Base-by-base conservation (phyloP, 2,888 invertebrate genomes). In the Hypena proboscidalis region DNA sequence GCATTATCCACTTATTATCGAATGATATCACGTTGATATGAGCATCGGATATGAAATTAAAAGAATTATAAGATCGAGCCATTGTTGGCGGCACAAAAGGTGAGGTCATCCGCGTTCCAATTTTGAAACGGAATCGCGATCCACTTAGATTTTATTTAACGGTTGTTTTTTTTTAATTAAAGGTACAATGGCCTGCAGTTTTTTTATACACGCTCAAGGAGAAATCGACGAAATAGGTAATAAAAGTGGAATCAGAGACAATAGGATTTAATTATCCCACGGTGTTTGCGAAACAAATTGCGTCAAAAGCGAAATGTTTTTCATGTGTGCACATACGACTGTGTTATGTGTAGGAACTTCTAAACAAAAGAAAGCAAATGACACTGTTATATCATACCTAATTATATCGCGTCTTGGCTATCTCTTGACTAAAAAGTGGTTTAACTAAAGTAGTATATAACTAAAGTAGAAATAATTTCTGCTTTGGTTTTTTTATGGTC, bases 11-110 rank as follows among this genome's bases (percentile, higher is more conserved):
- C 29, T 22, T 40, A 32, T 51, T 51, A 54, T 56, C 54, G 47
- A 50, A 48, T 58, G 43, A 60, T 58, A 58, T 57, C 50, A 57
- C 50, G 49, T 64, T 46, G 49, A 46, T 58, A 50, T 44, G 46
- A 36, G 38, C 52, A 51, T 46, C 30, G 46, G 33, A 20, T 44
- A 40, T 22, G 10, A 44, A 56, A 50, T 58, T 58, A 11, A 45
- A 50, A 51, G 36, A 45, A 25, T 47, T 37, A 38, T 44, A 43
- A 57, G 43, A 61, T 55, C 40, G 41, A 48, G 23, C 41, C 42
- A 53, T 65, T 52, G 46, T 42, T 34, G 48, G 35, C 37, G 55
- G 27, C 44, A 50, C 52, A 46, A 47, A 48, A 30, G 43, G 31
- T 39, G 52, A 48, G 36, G 37, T 56, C 37, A 56, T 54, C 42